These are phyloP conservation scores for Urocynchramus pylzowi DNA, from an alignment of 2,113 vertebrate species.

Conservation along the genomic window DNA sequence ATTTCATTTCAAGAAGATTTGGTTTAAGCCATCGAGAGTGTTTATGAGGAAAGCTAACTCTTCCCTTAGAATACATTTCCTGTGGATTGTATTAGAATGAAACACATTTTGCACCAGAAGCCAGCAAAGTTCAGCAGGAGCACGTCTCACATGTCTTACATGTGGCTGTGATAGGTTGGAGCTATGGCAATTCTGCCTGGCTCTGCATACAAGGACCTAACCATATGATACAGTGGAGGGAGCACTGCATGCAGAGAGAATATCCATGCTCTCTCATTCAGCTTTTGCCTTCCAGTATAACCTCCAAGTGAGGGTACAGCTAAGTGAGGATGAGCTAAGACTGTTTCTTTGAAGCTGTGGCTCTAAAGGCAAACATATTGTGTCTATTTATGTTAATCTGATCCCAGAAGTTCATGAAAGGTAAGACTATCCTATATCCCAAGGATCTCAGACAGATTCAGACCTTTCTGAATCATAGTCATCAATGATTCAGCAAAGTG, in stretches of 20 bases:
- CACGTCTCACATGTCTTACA: not conserved
- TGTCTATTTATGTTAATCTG: not conserved
- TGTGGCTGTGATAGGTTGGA: not conserved
- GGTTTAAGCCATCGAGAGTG: not conserved
- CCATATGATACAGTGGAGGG: not conserved
- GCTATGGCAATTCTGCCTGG: not conserved
- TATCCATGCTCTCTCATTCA: not conserved
- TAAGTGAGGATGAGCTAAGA: not conserved
- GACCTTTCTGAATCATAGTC: not conserved
- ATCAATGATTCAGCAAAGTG: not conserved
- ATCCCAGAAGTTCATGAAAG: not conserved
- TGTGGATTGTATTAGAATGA: not conserved
- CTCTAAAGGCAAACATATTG: not conserved
- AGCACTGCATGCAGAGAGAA: not conserved
- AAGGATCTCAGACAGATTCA: not conserved
- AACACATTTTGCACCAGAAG: not conserved
- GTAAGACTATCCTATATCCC: not conserved
- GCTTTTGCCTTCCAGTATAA: not conserved
- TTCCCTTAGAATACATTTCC: not conserved
- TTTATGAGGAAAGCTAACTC: not conserved
- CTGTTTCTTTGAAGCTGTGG: not conserved
- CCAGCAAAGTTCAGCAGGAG: not conserved
- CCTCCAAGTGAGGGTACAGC: not conserved
- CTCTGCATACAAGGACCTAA: not conserved
- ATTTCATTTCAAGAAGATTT: not conserved